Evolutionary conservation across 2,113 vertebrate genomes (phyloP).

Genomic region (Apteryx mantelli): DNA sequence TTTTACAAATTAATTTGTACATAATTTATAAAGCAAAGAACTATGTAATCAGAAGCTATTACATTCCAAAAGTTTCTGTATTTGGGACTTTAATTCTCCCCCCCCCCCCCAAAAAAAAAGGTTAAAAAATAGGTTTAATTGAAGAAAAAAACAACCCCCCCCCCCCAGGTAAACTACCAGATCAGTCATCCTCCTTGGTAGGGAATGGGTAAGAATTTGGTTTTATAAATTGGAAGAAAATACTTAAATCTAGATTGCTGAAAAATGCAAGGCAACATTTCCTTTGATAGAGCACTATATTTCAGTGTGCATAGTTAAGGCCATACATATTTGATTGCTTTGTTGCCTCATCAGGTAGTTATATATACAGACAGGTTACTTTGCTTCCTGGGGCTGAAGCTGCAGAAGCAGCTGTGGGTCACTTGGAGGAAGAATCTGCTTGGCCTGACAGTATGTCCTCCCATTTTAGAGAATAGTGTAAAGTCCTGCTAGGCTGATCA

Average conservation of each 20-base stretch:
- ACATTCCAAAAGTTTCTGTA: not conserved
- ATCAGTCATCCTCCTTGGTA: not conserved
- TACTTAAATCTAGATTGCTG: not conserved
- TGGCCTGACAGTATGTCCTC: not conserved
- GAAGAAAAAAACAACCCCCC: not conserved
- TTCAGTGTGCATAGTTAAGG: not conserved
- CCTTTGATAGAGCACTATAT: not conserved
- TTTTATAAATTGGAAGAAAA: not conserved
- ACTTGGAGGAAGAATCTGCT: not conserved
- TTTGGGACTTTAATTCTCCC: not conserved
- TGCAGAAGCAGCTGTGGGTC: not conserved
- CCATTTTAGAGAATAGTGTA: not conserved
- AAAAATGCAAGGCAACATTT: not conserved
- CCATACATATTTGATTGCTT: not conserved
- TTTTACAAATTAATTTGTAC: not conserved
- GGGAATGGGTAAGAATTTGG: not conserved
- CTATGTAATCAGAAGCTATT: not conserved
- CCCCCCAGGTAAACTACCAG: not conserved
- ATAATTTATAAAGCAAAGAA: not conserved
- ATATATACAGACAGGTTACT: not conserved
- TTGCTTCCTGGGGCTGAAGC: not conserved
- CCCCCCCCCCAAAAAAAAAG: rapidly evolving
- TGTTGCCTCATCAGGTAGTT: not conserved
- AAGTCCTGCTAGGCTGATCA: not conserved
- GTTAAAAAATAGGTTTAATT: not conserved